A percentile compares a stretch with the other conserved stretches of the same genome.
Evolutionary conservation across 2,888 invertebrate species (phyloP).

Genomic region (Lithophane socia): DNA sequence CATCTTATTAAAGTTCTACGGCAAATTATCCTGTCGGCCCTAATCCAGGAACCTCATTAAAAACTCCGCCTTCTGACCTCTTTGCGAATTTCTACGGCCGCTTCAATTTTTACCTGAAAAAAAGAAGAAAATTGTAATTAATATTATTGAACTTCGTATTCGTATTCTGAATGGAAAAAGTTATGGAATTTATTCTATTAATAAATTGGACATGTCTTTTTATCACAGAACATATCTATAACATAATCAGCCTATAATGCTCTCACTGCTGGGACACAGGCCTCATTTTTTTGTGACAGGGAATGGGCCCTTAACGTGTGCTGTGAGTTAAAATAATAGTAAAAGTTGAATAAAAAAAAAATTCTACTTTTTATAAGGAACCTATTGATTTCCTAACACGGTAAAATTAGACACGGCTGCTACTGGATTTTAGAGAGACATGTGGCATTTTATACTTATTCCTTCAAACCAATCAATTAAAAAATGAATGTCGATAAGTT

Average conservation of each 20-base stretch:
- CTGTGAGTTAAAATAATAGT: not conserved
- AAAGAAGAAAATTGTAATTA: slow-evolving; percentile 57
- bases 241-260: too few relatives aligned
- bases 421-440: too few relatives aligned
- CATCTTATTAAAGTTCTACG: slow-evolving; percentile 72
- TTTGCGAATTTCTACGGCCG: slow-evolving; percentile 45
- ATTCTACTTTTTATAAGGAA: not conserved
- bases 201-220: not conserved
- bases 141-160: slow-evolving; percentile 43
- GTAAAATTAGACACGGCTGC: not conserved
- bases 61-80: slow-evolving; percentile 64
- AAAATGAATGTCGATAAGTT: not conserved
- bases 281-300: too few relatives aligned
- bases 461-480: not conserved
- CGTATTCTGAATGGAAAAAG: not conserved
- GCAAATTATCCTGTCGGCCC: slow-evolving; percentile 68
- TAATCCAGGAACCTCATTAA: slow-evolving; percentile 68
- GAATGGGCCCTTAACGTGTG: not conserved
- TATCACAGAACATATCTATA: not conserved
- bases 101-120: slow-evolving; percentile 68
- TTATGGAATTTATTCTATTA: not conserved
- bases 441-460: not conserved
- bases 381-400: not conserved
- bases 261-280: too few relatives aligned
- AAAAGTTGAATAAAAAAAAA: not conserved